Conservation (phyloP, 2,888 invertebrate species). For the Epicampocera succincta region DNA sequence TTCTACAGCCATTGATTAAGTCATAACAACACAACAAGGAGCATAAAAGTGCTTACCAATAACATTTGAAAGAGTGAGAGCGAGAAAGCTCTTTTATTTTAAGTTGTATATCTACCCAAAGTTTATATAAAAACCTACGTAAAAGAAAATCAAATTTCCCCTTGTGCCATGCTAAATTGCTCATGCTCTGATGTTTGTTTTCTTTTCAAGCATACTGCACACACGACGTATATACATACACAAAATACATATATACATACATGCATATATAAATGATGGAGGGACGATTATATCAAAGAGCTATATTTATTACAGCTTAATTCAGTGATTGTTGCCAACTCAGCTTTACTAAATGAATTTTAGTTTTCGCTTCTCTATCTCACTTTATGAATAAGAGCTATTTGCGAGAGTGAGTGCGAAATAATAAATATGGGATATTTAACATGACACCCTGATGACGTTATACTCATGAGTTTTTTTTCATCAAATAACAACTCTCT, state of each 20-base stretch:
- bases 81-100: constrained; percentile 63
- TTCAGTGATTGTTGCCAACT: constrained; percentile 67
- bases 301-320: constrained; percentile 50
- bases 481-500: constrained; percentile 24
- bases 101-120: not conserved
- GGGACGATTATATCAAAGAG: too few relatives aligned
- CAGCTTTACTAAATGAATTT: constrained; percentile 34
- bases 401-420: constrained; percentile 54
- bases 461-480: constrained; percentile 40
- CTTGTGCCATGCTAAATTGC: constrained; percentile 54
- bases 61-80: constrained; percentile 74
- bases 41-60: constrained; percentile 49
- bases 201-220: not conserved
- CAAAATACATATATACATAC: constrained; percentile 6
- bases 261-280: too few relatives aligned
- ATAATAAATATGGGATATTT: constrained; percentile 1
- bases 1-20: constrained; percentile 45
- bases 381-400: constrained; percentile 42
- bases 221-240: constrained; percentile 9
- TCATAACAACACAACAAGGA: constrained; percentile 26
- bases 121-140: not conserved
- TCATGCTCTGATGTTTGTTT: constrained; percentile 71
- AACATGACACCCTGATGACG: constrained; percentile 32
- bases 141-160: constrained; percentile 32
- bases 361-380: constrained; percentile 70